Evolutionary conservation across 2,888 invertebrate species (phyloP).

Genomic region (Galerucella nymphaeae): DNA sequence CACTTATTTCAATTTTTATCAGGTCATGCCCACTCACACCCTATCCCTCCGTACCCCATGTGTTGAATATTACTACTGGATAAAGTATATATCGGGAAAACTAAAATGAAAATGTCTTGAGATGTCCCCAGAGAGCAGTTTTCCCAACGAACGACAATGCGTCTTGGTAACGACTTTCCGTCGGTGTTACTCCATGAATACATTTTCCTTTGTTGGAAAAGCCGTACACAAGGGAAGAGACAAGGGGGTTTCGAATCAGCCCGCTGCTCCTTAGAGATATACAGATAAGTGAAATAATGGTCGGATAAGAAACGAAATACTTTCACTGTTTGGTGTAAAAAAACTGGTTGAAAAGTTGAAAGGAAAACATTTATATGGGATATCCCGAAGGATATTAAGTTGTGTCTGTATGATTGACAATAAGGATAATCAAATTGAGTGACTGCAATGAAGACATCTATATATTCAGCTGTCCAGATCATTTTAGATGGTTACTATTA

Average conservation of each 20-base stretch:
- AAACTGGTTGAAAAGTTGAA: not conserved
- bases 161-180: constrained; percentile 64
- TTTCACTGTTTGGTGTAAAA: not conserved
- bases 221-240: constrained; percentile 17
- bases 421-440: not conserved
- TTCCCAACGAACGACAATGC: constrained; percentile 65
- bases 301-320: constrained; percentile 6
- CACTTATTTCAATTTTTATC: constrained; percentile 9
- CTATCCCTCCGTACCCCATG: constrained; percentile 45
- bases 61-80: constrained; percentile 54
- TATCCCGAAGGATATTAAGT: not conserved
- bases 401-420: not conserved
- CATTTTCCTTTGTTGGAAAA: constrained; percentile 52
- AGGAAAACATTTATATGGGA: not conserved
- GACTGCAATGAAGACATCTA: no score
- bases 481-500: no score
- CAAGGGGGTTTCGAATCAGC: constrained; percentile 3
- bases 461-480: no score
- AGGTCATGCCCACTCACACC: constrained; percentile 2
- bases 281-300: constrained; percentile 17
- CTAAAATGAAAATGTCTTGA: constrained; percentile 65
- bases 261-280: constrained; percentile 8
- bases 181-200: constrained; percentile 59
- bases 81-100: constrained; percentile 57
- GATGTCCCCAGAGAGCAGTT: constrained; percentile 62